Conservation (phyloP, 2,113 vertebrate genomes). For the Thamnaconus septentrionalis region DNA sequence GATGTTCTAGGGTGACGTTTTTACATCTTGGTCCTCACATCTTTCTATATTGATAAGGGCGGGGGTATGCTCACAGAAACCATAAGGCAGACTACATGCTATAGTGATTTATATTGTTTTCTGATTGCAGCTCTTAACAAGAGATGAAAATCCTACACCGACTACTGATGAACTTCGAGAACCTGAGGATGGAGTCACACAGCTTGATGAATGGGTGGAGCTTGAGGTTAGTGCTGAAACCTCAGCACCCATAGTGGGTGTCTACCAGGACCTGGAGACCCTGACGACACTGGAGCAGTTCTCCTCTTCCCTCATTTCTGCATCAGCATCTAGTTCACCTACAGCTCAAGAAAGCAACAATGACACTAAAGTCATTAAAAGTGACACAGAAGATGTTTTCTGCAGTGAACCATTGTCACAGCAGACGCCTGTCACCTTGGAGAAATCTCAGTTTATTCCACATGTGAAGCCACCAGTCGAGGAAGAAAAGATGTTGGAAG, state of each 20-base stretch:
- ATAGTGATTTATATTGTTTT: too few species aligned
- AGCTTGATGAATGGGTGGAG: conserved; percentile 82
- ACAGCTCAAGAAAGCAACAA: conserved; percentile 23
- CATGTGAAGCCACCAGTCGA: conserved; percentile 51
- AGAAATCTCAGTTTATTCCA: conserved; percentile 40
- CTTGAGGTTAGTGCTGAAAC: conserved; percentile 68
- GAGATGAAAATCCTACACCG: conserved; percentile 74
- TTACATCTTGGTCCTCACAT: too few species aligned
- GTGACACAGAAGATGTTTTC: conserved; percentile 67
- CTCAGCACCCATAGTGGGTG: conserved; percentile 53
- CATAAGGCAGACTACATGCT: too few species aligned
- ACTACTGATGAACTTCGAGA: conserved; percentile 84
- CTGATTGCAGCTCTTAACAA: conserved; percentile 49
- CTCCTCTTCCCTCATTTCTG: conserved; percentile 53
- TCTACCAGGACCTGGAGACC: conserved; percentile 40
- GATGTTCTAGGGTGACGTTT: background rate
- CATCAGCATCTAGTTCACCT: background rate
- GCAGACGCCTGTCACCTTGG: conserved; percentile 60
- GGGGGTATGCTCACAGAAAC: too few species aligned
- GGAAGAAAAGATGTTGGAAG: conserved; percentile 23
- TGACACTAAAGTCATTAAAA: conserved; percentile 11
- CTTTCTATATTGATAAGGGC: background rate
- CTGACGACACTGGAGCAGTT: conserved; percentile 31
- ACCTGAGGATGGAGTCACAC: conserved; percentile 41
- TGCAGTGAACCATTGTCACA: conserved; percentile 55